Conservation (phyloP, 2,797 vertebrate species). For the Melanotaenia trifasciata region DNA sequence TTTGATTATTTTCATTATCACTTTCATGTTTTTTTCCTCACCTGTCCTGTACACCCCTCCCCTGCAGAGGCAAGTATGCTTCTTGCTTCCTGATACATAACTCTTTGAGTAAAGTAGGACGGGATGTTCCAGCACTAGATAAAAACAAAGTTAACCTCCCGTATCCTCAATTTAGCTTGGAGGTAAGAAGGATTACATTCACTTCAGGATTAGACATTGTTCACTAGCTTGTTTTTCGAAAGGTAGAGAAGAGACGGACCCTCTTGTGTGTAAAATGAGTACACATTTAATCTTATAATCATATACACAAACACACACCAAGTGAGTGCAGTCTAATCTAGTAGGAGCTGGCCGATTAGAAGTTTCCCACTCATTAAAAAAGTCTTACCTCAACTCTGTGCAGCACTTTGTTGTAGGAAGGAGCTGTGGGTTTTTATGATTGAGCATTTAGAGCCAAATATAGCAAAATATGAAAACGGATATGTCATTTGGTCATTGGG, state of each 20-base stretch:
- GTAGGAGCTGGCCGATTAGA: not conserved
- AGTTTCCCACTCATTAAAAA: conserved; percentile 9
- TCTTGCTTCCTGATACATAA: conserved; percentile 69
- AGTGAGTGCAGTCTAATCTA: conserved; percentile 14
- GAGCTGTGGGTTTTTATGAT: not conserved
- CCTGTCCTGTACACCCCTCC: conserved; percentile 44
- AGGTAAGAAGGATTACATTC: conserved; percentile 87
- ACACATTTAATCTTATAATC: not conserved
- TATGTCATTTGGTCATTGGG: not conserved
- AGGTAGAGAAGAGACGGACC: conserved; percentile 61
- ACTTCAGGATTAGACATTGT: conserved; percentile 85
- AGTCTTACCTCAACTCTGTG: not conserved
- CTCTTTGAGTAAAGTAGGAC: conserved; percentile 84
- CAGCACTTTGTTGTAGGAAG: not conserved
- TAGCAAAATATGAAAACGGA: not conserved
- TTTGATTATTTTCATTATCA: conserved; percentile 6
- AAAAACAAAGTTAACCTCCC: conserved; percentile 80
- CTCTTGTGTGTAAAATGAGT: conserved; percentile 31
- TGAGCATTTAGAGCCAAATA: not conserved
- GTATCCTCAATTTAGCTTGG: conserved; percentile 85
- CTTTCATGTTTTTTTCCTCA: conserved; percentile 49
- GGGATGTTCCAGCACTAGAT: conserved; percentile 86
- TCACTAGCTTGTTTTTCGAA: conserved; percentile 83
- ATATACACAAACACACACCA: conserved; percentile 31
- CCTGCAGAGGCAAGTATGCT: conserved; percentile 31